phyloP scores from a whole-genome alignment of 2,888 invertebrate species.

The Lydus trimaculatus region DNA sequence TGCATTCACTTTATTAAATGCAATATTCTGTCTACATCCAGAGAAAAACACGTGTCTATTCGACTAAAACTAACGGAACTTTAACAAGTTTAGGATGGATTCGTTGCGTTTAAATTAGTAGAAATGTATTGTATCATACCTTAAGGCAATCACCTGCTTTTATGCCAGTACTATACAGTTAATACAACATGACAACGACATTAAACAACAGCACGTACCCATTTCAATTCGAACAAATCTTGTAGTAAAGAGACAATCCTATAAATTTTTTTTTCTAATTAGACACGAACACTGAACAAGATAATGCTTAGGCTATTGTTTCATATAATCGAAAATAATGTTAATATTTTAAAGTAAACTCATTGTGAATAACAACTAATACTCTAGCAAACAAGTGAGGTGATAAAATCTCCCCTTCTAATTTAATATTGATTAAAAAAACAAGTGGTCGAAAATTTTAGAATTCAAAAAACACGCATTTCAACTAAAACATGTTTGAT shows the following conservation, averaged over 20 bases:
- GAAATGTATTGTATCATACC: neutral
- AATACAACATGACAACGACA: neutral
- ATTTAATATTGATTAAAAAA: neutral
- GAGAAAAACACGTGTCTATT: neutral
- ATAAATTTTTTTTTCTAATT: neutral
- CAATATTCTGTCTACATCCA: neutral
- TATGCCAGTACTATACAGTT: neutral
- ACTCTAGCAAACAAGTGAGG: neutral
- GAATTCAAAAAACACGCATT: too few species aligned
- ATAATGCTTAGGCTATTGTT: neutral
- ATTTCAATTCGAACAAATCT: neutral
- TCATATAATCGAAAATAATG: neutral
- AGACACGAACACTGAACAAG: neutral
- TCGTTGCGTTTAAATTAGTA: neutral
- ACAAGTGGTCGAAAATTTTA: too few species aligned
- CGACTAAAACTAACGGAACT: neutral
- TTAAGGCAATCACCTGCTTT: conserved; percentile 2
- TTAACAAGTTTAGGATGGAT: neutral
- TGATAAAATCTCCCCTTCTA: conserved; percentile 5
- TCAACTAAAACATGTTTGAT: neutral
- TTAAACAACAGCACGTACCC: neutral
- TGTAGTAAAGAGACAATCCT: neutral
- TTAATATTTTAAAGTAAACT: neutral
- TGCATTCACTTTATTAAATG: neutral
- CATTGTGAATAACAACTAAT: neutral